Percentiles rank a stretch among this genome's conserved stretches.
These are phyloP conservation scores for Thryonomys swinderianus DNA, from an alignment of 2,113 vertebrate genomes.

Conservation along the genomic window DNA sequence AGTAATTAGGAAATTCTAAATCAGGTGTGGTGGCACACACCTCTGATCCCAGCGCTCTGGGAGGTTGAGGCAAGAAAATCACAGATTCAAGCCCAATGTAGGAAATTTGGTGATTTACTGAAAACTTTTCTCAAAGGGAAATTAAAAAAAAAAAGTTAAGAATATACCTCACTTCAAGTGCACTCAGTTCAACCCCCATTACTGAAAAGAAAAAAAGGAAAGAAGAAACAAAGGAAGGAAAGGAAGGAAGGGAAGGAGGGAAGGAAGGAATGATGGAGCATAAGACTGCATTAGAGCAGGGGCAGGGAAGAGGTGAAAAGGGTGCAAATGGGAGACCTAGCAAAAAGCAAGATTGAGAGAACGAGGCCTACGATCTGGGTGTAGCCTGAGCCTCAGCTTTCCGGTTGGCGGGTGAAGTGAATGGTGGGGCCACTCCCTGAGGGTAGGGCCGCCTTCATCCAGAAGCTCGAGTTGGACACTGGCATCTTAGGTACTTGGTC, in stretches of 20 bases:
- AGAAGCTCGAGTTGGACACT: background rate
- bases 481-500: background rate
- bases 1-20: background rate
- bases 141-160: background rate
- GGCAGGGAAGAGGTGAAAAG: background rate
- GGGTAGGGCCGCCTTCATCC: background rate
- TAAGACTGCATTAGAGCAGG: background rate
- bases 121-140: background rate
- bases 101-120: background rate
- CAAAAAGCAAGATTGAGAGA: background rate
- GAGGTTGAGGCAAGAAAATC: background rate
- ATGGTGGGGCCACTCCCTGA: background rate
- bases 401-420: background rate
- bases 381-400: background rate
- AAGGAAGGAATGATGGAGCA: background rate
- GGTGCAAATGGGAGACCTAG: background rate
- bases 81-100: background rate
- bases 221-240: background rate
- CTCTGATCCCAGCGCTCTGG: background rate
- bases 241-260: background rate
- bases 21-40: background rate
- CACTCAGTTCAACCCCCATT: background rate
- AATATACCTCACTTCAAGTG: background rate
- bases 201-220: background rate
- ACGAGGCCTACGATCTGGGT: background rate